Evolutionary conservation across 2,888 invertebrate species (phyloP), one percentile per base, ranked within the genome.

Genomic region (Zelleria hepariella): DNA sequence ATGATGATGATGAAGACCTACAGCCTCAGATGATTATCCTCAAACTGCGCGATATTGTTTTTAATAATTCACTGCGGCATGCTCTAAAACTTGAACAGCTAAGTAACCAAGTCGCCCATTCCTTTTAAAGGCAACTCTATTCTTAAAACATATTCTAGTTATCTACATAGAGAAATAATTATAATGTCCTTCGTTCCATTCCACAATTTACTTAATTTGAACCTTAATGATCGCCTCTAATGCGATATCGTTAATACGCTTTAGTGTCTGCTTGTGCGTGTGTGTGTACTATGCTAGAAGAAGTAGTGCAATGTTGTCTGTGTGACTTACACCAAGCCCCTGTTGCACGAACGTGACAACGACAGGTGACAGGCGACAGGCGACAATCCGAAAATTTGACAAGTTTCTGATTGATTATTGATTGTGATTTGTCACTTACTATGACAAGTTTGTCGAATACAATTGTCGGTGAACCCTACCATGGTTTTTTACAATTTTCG

Each of bases 201-300:
- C 57, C 23, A 57, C 57, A 57, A 57, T 57, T 57, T 48, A 57
- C 57, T 57, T 57, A 57, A 57, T 57, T 57, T 10, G 48, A 47
- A 21, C 48, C 47, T 57, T 57, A 57, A 57, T 57, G 57, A 57
- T 57, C 57, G 23, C 57, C 15, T 47, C 55, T 57, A 57, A 57
- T 57, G 57, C 25, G 55, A 55, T 55, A 55, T 55, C 55, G 55
- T 55, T 27, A 55, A 55, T 55, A 32, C 32, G 18, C 15, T 55
- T 55, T 55, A 55, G 67, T 69, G 68, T 67, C 60, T 63, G 65
- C 64, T 65, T 64, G 62, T 69, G 68, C 66, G 67, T 67, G 66
- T 64, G 66, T 59, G 59, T 67, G 65, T 62, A 66, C 20, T 27
- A 54, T 42, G 32, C 15, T 3, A 42, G 32, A 42, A 10, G 32